Evolutionary conservation across 1,140 invertebrate species (phyloP), one percentile per base, ranked within the genome.

Genomic region (Brachionus sp.): DNA sequence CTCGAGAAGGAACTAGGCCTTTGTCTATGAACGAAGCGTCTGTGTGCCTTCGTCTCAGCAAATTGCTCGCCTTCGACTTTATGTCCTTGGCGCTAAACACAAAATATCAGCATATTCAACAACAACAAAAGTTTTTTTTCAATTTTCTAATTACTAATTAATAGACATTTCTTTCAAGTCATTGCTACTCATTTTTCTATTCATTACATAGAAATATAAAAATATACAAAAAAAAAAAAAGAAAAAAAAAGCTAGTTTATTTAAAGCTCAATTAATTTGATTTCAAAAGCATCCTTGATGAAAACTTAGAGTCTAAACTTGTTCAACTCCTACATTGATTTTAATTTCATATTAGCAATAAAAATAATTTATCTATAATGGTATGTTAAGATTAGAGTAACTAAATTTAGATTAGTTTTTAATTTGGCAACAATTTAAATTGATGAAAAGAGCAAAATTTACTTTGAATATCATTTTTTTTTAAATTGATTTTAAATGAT

Each of bases 31-130:
- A 46, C 19, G 57, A 66, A 5, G 80, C 80, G 37, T 82, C 80
- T n/a, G 80, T 82, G 33, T 66, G 57, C 12, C 80, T 50, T 16
- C 80, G 57, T 25, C 80, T 29, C 19, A 82, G 19, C 16, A 82
- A 68, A 70, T 82, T 82, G 16, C 35, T 46, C 12, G 80, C 80
- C 33, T 25, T 66, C 16, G 66, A 68, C 50, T 82, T 82, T 2
- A 82, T 66, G 35, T 70, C 80, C 25, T 82, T 82, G 35, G 80
- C 80, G 25, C 80, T 82, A 50, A 68, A 29, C n/a, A 57, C 33
- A 39, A 37, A 70, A 39, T 39, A 13, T 12, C 10, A 13, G 29
- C 16, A 44, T 23, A 44, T 25, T n/a, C 10, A 19, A 19, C 0
- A 75, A 42, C n/a, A n/a, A 19, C 33, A 42, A 46, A 70, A 9